Conservation (phyloP, 2,888 invertebrate genomes). For the Luperina testacea region DNA sequence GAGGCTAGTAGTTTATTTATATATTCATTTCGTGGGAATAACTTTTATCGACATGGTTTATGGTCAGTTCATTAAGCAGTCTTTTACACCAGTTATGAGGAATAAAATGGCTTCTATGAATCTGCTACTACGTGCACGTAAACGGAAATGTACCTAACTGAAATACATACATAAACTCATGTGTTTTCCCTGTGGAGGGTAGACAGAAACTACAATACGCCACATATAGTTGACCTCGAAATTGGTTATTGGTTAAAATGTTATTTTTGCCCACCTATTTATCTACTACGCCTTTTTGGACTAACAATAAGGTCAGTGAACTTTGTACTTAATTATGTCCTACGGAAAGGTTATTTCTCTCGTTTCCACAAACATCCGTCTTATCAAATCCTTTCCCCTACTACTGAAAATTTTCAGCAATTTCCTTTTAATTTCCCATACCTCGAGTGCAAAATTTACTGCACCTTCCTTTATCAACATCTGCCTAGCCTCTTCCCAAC, state of each 20-base stretch:
- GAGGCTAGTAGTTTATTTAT: constrained; percentile 3
- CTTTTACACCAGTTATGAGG: neutral
- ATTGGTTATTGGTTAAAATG: neutral
- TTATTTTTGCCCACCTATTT: neutral
- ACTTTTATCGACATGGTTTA: neutral
- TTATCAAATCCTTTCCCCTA: neutral
- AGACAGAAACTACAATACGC: neutral
- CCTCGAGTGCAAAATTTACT: neutral
- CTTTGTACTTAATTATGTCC: too few species aligned
- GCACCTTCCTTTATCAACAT: neutral
- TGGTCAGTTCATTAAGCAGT: neutral
- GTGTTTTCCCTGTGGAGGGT: neutral
- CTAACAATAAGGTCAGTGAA: too few species aligned
- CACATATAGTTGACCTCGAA: neutral
- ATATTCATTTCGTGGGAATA: neutral
- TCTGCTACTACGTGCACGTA: neutral
- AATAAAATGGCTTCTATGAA: neutral
- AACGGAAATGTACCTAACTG: neutral
- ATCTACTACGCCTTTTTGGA: neutral
- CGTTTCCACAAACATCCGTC: neutral
- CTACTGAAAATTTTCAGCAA: neutral
- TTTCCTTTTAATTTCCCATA: constrained; percentile 1
- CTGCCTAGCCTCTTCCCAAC: too few species aligned
- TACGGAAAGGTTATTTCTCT: neutral
- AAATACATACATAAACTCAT: neutral